These are phyloP conservation scores for Scopus umbretta DNA, from an alignment of 2,113 vertebrate genomes.

Conservation along the genomic window DNA sequence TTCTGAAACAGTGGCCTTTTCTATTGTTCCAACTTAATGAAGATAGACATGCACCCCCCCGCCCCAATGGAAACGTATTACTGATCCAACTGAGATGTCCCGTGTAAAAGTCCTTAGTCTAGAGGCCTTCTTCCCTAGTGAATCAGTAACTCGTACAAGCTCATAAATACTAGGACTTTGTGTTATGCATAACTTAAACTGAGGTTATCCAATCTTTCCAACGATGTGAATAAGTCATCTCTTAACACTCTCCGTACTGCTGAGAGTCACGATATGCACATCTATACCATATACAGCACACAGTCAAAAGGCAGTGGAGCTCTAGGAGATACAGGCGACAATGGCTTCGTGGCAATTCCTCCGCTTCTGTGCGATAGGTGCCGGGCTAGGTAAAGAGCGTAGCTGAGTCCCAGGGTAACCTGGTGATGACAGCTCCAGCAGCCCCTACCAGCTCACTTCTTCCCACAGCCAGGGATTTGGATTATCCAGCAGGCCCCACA, in stretches of 20 bases:
- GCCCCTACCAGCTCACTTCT: slow-evolving; percentile 28
- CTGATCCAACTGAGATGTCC: background rate
- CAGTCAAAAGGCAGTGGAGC: background rate
- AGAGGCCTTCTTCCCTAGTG: background rate
- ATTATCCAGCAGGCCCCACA: background rate
- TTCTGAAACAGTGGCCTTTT: background rate
- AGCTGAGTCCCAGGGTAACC: background rate
- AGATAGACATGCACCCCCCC: background rate
- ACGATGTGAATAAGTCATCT: background rate
- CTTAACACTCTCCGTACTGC: background rate
- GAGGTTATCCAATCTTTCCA: background rate
- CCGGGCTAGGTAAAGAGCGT: background rate
- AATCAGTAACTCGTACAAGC: background rate
- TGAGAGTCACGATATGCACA: background rate
- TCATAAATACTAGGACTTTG: background rate
- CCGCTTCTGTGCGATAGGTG: background rate
- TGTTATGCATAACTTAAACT: background rate
- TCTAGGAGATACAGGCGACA: background rate
- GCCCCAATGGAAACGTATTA: background rate
- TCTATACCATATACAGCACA: background rate
- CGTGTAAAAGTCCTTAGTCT: background rate
- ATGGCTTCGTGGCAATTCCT: rapidly evolving
- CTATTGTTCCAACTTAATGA: background rate
- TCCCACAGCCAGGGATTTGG: slow-evolving; percentile 30
- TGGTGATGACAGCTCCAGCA: slow-evolving; percentile 2